phyloP scores from a whole-genome alignment of 1,140 invertebrate genomes.

The Macrobrachium rosenbergii region DNA sequence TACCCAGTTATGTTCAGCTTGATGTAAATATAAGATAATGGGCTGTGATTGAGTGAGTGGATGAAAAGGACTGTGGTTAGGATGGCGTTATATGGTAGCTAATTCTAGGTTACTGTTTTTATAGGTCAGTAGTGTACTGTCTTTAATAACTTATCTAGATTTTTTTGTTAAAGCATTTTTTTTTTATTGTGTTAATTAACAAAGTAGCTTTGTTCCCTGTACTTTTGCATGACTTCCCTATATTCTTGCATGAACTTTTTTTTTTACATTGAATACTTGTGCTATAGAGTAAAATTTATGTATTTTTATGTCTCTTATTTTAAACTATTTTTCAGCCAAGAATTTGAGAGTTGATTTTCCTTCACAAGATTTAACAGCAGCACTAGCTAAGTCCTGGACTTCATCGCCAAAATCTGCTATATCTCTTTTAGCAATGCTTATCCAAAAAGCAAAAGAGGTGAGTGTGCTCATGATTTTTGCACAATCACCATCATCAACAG shows the following conservation, averaged over 20 bases:
- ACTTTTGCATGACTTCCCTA: neutral
- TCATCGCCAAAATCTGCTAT: slow-evolving; percentile 5
- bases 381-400: slow-evolving; percentile 25
- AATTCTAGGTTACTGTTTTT: neutral
- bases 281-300: too few species aligned
- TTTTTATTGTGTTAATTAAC: neutral
- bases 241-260: neutral
- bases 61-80: too few species aligned
- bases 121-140: too few species aligned
- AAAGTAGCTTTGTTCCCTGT: neutral
- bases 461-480: neutral
- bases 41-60: too few species aligned
- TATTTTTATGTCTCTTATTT: too few species aligned
- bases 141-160: neutral
- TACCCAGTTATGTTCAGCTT: too few species aligned
- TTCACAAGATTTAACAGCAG: neutral
- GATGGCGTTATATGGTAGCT: too few species aligned
- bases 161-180: neutral
- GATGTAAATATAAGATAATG: too few species aligned
- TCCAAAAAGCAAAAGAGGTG: slow-evolving; percentile 12
- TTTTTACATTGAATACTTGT: neutral
- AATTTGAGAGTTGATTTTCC: slow-evolving; percentile 3
- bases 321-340: slow-evolving; percentile 12
- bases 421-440: slow-evolving; percentile 28
- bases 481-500: too few species aligned